Evolutionary conservation across 1,140 invertebrate genomes (phyloP).

Genomic region (Akabosia matsudoensis): DNA sequence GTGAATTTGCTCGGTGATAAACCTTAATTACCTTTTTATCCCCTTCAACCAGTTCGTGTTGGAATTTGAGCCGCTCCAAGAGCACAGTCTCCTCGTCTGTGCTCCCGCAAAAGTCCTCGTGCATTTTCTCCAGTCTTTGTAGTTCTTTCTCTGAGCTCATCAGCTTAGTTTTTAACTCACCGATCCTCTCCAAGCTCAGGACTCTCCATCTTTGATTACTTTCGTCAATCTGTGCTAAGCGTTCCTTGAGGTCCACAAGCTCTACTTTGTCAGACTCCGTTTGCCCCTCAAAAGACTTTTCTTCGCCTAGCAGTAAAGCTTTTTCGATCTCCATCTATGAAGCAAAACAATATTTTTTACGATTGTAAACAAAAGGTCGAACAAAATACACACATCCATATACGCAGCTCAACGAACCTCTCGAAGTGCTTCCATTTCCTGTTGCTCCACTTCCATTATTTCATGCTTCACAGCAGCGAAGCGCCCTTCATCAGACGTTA

Average conservation of each 20-base stretch:
- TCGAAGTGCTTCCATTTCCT: constrained; percentile 76
- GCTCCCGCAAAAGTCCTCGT: constrained; percentile 47
- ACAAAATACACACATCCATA: background rate
- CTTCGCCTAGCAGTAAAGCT: constrained; percentile 75
- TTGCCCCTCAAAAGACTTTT: constrained; percentile 70
- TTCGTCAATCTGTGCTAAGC: constrained; percentile 46
- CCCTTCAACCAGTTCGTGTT: constrained; percentile 57
- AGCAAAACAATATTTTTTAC: constrained; percentile 7
- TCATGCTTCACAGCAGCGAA: constrained; percentile 65
- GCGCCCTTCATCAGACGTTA: background rate
- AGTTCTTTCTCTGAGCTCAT: constrained; percentile 42
- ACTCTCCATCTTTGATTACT: constrained; percentile 36
- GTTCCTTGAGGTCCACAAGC: constrained; percentile 63
- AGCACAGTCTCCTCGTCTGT: constrained; percentile 59
- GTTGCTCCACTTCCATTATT: constrained; percentile 72
- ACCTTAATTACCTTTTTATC: constrained; percentile 54
- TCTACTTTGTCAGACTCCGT: constrained; percentile 67
- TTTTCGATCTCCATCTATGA: constrained; percentile 76
- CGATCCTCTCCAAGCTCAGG: constrained; percentile 35
- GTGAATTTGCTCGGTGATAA: background rate
- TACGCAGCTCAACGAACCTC: constrained; percentile 59
- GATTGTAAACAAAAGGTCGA: background rate
- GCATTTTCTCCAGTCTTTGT: constrained; percentile 48
- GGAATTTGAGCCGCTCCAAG: constrained; percentile 58
- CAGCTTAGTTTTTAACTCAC: constrained; percentile 36